Percentiles rank a stretch among this genome's conserved stretches.
phyloP scores from a whole-genome alignment of 1,140 invertebrate species.

The Bombus huntii region DNA sequence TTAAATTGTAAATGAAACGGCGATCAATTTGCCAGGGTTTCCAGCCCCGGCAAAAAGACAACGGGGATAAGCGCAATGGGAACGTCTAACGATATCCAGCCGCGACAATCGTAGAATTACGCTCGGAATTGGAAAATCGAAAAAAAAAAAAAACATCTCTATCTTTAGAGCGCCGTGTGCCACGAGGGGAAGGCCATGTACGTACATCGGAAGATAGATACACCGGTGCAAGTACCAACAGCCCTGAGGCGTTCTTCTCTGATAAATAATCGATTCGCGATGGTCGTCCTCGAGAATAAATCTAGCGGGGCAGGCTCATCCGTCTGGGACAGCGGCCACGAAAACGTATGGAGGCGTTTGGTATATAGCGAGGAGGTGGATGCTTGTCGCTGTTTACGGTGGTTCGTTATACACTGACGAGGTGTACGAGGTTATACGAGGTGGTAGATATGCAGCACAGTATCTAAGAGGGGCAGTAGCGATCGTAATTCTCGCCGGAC shows the following conservation, averaged over 20 bases:
- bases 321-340: constrained; percentile 67
- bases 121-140: neutral
- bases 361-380: constrained; percentile 65
- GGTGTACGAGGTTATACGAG: constrained; percentile 69
- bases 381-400: constrained; percentile 67
- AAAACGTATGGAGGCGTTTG: constrained; percentile 71
- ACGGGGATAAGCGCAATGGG: neutral
- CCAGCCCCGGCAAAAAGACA: neutral
- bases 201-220: constrained; percentile 2
- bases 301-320: constrained; percentile 70
- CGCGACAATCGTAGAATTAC: constrained; percentile 22
- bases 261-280: constrained; percentile 76
- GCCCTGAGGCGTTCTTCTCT: constrained; percentile 46
- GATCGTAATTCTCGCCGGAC: constrained; percentile 73
- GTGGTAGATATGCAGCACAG: constrained; percentile 71
- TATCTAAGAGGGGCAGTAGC: constrained; percentile 78
- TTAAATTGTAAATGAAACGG: constrained; percentile 53
- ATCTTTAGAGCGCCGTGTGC: constrained; percentile 17
- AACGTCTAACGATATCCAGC: neutral
- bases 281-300: constrained; percentile 74
- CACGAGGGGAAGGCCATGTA: neutral
- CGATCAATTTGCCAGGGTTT: constrained; percentile 13
- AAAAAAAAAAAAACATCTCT: neutral
- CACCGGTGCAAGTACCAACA: constrained; percentile 47
- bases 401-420: constrained; percentile 74